A percentile compares a stretch with the other conserved stretches of the same genome.
phyloP scores from a whole-genome alignment of 2,888 invertebrate species.

The Cryptophagus acutangulus region DNA sequence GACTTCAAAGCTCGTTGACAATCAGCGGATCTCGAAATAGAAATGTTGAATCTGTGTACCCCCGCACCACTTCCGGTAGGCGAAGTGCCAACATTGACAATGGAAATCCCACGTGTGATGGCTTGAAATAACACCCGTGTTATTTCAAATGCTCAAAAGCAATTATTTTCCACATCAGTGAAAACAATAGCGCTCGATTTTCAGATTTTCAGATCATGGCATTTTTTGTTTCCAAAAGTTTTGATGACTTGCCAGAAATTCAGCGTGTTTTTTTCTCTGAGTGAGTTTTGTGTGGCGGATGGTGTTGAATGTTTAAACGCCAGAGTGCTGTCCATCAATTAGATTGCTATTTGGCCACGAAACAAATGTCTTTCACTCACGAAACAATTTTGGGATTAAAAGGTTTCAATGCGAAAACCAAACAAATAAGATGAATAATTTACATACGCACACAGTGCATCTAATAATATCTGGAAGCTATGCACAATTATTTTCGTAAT shows the following conservation, averaged over 20 bases:
- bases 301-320: conserved; percentile 20
- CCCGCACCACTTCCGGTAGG: conserved; percentile 42
- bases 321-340: conserved; percentile 33
- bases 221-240: too few species aligned
- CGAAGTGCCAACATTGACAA: conserved; percentile 47
- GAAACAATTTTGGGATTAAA: too few species aligned
- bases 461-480: too few species aligned
- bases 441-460: too few species aligned
- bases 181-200: too few species aligned
- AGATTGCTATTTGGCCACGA: conserved; percentile 35
- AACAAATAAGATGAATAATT: too few species aligned
- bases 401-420: too few species aligned
- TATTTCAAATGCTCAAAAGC: too few species aligned
- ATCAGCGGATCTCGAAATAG: conserved; percentile 41
- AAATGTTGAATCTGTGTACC: conserved; percentile 19
- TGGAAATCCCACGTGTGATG: conserved; percentile 43
- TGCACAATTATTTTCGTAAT: too few species aligned
- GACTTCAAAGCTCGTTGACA: conserved; percentile 45
- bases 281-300: neutral
- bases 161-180: too few species aligned
- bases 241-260: conserved; percentile 26
- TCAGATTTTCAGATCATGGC: too few species aligned
- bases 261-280: conserved; percentile 8
- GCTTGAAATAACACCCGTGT: conserved; percentile 39
- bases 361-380: too few species aligned